These are phyloP conservation scores for Periparus ater DNA, from an alignment of 2,797 vertebrate genomes.

Conservation along the genomic window DNA sequence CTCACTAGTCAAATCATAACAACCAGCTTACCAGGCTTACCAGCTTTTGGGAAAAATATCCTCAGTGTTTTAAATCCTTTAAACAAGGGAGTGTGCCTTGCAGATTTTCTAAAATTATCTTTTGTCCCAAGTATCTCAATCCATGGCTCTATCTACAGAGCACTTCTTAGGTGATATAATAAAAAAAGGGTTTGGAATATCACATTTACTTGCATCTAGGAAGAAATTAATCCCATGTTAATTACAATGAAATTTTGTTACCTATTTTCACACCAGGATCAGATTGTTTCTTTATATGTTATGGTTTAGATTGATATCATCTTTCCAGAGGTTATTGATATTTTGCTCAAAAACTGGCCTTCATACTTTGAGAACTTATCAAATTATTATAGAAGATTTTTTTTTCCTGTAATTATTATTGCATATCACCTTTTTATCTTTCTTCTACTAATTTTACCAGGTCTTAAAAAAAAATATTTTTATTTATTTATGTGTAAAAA, in stretches of 20 bases:
- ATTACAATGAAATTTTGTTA: background rate
- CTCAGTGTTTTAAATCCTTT: background rate
- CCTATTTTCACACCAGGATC: background rate
- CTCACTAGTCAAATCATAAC: background rate
- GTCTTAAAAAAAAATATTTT: background rate
- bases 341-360: background rate
- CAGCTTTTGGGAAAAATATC: background rate
- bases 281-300: background rate
- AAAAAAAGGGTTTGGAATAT: background rate
- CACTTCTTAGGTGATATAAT: too few relatives aligned
- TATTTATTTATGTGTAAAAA: background rate
- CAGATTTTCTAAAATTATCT: background rate
- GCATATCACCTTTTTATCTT: background rate
- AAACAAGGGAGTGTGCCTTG: background rate
- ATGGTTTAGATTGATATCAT: background rate
- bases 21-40: background rate
- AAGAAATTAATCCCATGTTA: background rate
- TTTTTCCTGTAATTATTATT: background rate
- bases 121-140: background rate
- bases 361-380: background rate
- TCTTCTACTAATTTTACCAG: background rate
- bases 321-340: fast-evolving
- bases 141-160: background rate
- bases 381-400: background rate
- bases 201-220: background rate